These are phyloP conservation scores for Halichoeres trimaculatus DNA, from an alignment of 2,113 vertebrate genomes.

Conservation along the genomic window DNA sequence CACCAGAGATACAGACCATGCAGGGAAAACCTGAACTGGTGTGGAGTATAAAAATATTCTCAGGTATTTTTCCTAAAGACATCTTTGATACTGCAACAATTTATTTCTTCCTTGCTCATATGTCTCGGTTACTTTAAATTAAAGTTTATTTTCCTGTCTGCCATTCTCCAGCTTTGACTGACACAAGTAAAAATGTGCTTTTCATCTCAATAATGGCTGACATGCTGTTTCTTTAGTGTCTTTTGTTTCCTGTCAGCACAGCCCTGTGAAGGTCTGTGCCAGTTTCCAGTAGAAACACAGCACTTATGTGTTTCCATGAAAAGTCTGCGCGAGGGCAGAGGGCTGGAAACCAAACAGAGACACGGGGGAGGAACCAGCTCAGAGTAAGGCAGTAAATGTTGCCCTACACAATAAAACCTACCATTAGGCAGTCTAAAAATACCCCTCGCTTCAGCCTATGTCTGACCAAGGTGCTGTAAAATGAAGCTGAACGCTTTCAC, in stretches of 20 bases:
- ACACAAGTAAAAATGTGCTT: background rate
- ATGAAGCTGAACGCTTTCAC: background rate
- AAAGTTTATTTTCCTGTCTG: background rate
- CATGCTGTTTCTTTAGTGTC: background rate
- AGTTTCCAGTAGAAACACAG: constrained; percentile 12
- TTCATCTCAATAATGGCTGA: background rate
- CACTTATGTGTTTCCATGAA: background rate
- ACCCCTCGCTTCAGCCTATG: constrained; percentile 8
- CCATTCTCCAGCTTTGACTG: background rate
- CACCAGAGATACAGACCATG: too few relatives aligned
- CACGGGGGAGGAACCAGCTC: background rate
- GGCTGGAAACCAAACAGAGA: background rate
- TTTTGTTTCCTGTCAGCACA: background rate
- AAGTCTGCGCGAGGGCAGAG: background rate
- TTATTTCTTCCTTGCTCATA: too few relatives aligned
- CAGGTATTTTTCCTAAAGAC: too few relatives aligned
- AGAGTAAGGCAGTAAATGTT: constrained; percentile 38
- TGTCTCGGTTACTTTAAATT: too few relatives aligned
- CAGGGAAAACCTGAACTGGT: too few relatives aligned
- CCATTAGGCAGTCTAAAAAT: constrained; percentile 63
- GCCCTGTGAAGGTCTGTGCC: background rate
- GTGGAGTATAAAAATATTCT: too few relatives aligned
- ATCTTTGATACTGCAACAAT: too few relatives aligned
- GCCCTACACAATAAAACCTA: constrained; percentile 49
- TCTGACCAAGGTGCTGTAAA: constrained; percentile 15